phyloP scores from a whole-genome alignment of 1,140 invertebrate genomes.

The Homarus americanus region DNA sequence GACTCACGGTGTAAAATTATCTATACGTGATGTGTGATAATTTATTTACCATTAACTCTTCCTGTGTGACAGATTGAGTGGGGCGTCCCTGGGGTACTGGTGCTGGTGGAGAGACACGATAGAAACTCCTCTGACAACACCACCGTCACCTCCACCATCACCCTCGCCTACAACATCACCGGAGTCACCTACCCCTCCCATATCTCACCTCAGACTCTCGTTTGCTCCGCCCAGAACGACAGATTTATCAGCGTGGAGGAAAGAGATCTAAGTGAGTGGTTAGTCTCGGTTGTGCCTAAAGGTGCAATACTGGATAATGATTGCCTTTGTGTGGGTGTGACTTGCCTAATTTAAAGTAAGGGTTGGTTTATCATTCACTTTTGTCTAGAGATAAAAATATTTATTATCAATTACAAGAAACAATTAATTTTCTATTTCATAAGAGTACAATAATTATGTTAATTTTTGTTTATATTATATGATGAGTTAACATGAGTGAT shows the following conservation, averaged over 20 bases:
- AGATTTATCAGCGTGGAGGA: constrained; percentile 30
- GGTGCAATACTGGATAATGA: neutral
- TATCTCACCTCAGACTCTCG: neutral
- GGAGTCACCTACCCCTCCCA: neutral
- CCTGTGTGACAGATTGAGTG: constrained; percentile 14
- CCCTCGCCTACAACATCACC: neutral
- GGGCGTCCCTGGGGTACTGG: neutral
- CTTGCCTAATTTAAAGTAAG: no score
- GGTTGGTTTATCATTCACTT: no score
- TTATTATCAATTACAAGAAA: no score
- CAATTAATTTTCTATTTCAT: no score
- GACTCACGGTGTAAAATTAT: no score
- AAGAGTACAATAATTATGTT: no score
- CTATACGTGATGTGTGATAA: no score
- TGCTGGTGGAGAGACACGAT: neutral
- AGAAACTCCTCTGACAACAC: neutral
- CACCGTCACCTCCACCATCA: neutral
- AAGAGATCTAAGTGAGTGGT: constrained; percentile 23
- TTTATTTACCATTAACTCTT: neutral
- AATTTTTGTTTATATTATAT: no score
- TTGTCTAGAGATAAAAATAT: no score
- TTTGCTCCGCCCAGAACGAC: constrained; percentile 24
- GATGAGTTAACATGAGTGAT: no score
- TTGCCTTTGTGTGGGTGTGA: neutral
- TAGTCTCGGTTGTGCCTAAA: no score